A percentile compares a stretch with the other conserved stretches of the same genome.
These are phyloP conservation scores for Penaeus chinensis DNA, from an alignment of 1,140 invertebrate species.

Conservation along the genomic window DNA sequence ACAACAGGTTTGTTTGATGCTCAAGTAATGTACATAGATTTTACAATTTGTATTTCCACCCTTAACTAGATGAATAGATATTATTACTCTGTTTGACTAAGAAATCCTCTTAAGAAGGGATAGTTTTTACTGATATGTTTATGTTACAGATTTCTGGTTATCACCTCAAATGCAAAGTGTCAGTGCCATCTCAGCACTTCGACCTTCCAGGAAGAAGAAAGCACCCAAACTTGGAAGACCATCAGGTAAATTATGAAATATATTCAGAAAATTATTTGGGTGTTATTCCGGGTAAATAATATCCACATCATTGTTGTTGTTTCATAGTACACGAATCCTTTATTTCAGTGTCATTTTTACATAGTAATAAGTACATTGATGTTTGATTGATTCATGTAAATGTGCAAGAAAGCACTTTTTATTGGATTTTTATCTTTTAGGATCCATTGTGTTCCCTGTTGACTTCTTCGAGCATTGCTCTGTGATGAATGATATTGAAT, in stretches of 20 bases:
- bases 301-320: not conserved
- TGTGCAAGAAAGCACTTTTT: not conserved
- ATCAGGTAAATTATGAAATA: constrained; percentile 57
- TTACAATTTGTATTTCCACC: not conserved
- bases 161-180: constrained; percentile 68
- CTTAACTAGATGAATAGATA: no score
- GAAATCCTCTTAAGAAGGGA: not conserved
- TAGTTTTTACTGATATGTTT: not conserved
- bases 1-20: constrained; percentile 65
- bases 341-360: no score
- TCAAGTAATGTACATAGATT: not conserved
- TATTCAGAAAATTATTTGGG: not conserved
- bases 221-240: constrained; percentile 71
- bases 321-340: not conserved
- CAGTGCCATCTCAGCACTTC: constrained; percentile 68
- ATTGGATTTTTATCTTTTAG: constrained; percentile 63
- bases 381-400: not conserved
- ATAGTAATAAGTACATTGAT: not conserved
- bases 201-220: constrained; percentile 73
- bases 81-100: no score
- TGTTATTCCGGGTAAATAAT: not conserved
- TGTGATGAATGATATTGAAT: constrained; percentile 91
- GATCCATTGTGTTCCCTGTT: constrained; percentile 82
- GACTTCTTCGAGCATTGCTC: constrained; percentile 98
- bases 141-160: constrained; percentile 70